Base-by-base conservation (phyloP, 2,113 vertebrate genomes). In the Promerops cafer region DNA sequence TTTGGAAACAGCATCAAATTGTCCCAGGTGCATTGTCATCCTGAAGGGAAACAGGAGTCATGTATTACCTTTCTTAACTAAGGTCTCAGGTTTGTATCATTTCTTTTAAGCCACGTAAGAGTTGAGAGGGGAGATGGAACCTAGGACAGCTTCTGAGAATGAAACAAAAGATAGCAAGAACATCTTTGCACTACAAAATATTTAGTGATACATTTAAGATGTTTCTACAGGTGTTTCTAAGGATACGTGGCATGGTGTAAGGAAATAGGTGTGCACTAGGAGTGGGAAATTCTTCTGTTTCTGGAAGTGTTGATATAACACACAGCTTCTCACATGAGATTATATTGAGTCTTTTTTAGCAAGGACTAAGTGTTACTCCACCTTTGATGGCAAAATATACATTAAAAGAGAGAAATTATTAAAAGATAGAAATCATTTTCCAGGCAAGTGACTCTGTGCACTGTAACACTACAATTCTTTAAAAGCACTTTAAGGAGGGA, bases 81-180 rank as follows among this genome's bases (percentile, higher is more conserved):
- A 89, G 61, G 42, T 70, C 44, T 88, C 28, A 37, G 44, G 9
- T 87, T 93, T 85, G 35, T 22, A 40, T 90, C 4, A 28, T 94
- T 95, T 96, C 47, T 91, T 96, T 96, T 77, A 91, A 96, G 80
- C 87, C 61, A 31, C 10, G 2, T 2, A 5, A 5, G 61, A n/a
- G 31, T 37, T 71, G 42, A 64, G 40, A 79, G 49, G 39, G 80
- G 45, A 89, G 53, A 28, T n/a, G 68, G 18, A 84, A 75, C 61
- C 53, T 17, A 5, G 52, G 49, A 80, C 64, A 50, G 50, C 70
- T 95, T 60, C 78, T 81, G 74, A 85, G 54, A 92, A 63, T 54
- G 69, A 89, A 97, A 33, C 19, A 76, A 70, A 91, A 96, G n/a
- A 71, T 54, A 28, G 53, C 78, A 96, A 88, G 49, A 94, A 60